A percentile compares a stretch with the other conserved stretches of the same genome.
Evolutionary conservation across 2,797 vertebrate genomes (phyloP).

Genomic region (Brachymystax lenok): DNA sequence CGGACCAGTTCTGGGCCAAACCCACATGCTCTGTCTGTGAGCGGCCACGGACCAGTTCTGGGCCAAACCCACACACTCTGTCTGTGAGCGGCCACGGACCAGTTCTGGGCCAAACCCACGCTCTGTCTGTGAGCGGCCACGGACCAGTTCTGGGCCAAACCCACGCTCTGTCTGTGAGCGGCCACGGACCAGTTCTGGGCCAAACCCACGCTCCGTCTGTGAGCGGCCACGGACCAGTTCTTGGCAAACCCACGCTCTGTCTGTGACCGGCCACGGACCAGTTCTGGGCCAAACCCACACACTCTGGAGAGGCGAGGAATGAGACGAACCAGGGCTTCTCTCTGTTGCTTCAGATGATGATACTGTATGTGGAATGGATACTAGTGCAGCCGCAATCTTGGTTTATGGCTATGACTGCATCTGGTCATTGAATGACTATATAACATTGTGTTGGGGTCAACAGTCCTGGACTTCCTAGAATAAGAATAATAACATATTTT

Average conservation of each 20-base stretch:
- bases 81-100: too few relatives aligned
- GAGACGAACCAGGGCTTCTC: too few relatives aligned
- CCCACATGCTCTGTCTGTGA: too few relatives aligned
- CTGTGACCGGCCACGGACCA: too few relatives aligned
- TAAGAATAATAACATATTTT: neutral
- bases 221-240: too few relatives aligned
- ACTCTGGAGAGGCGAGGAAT: too few relatives aligned
- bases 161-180: neutral
- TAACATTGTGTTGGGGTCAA: neutral
- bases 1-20: neutral
- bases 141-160: neutral
- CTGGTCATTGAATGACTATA: neutral
- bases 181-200: neutral
- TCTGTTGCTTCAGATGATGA: too few relatives aligned
- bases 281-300: neutral
- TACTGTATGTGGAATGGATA: too few relatives aligned
- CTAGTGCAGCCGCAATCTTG: too few relatives aligned
- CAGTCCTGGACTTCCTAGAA: neutral
- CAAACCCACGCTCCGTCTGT: neutral
- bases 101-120: neutral
- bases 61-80: neutral
- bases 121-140: neutral
- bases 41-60: too few relatives aligned
- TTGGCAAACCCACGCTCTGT: neutral
- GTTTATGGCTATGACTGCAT: too few relatives aligned